Percentiles rank a stretch among this genome's conserved stretches.
Conservation (phyloP, 2,797 vertebrate species). For the Rhynchotus rufescens region DNA sequence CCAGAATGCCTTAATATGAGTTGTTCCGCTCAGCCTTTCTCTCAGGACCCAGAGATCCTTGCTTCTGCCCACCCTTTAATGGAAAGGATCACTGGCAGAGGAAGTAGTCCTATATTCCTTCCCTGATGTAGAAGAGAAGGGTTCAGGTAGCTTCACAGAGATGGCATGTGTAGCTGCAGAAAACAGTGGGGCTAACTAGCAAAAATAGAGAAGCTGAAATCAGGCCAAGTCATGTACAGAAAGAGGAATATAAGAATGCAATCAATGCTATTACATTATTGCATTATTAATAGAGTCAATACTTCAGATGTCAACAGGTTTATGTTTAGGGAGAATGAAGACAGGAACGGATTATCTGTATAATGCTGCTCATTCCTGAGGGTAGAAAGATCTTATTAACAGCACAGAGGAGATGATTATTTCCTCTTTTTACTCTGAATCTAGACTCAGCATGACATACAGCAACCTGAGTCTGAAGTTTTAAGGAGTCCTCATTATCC, state of each 20-base stretch:
- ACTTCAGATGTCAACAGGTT: accelerated
- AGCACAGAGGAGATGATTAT: background rate
- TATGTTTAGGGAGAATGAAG: background rate
- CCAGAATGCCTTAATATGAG: background rate
- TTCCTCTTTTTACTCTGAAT: background rate
- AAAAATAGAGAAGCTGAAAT: background rate
- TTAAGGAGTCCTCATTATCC: background rate
- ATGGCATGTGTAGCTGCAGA: background rate
- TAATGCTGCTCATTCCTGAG: background rate
- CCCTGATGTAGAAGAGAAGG: background rate
- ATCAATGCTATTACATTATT: background rate
- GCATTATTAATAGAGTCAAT: background rate
- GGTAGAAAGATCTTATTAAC: background rate
- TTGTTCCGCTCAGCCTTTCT: background rate
- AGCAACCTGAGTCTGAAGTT: background rate
- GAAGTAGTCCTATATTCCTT: background rate
- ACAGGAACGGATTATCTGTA: background rate
- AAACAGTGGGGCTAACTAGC: background rate
- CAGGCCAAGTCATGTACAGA: background rate
- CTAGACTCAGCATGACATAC: background rate
- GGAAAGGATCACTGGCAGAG: background rate
- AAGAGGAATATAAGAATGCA: background rate
- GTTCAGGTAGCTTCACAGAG: background rate
- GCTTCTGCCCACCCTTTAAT: background rate
- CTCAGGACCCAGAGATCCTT: background rate